A percentile compares a stretch with the other conserved stretches of the same genome.
These are phyloP conservation scores for Enoplosus armatus DNA, from an alignment of 2,797 vertebrate species.

Conservation along the genomic window DNA sequence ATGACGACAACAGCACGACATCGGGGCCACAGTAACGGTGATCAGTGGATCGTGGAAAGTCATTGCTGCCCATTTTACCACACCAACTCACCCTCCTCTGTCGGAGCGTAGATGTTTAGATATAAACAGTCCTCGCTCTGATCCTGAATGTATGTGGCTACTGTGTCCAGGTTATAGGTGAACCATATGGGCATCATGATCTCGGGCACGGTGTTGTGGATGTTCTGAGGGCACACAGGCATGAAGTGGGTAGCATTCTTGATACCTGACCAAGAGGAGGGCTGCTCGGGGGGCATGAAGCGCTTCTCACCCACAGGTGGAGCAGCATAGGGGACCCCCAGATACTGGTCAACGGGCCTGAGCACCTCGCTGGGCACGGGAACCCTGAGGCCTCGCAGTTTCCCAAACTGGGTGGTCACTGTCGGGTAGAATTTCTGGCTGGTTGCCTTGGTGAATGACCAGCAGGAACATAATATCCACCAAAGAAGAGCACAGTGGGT, in stretches of 20 bases:
- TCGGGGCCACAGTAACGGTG: constrained; percentile 29
- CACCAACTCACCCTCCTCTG: constrained; percentile 89
- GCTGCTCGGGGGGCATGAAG: constrained; percentile 92
- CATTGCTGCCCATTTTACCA: constrained; percentile 38
- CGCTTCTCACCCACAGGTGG: constrained; percentile 91
- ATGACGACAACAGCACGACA: constrained; percentile 53
- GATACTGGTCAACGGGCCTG: constrained; percentile 88
- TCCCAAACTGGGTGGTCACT: constrained; percentile 92
- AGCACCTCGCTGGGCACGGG: constrained; percentile 91
- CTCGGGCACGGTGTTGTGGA: constrained; percentile 91
- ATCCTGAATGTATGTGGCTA: constrained; percentile 93
- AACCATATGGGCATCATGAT: constrained; percentile 97
- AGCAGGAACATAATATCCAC: constrained; percentile 84
- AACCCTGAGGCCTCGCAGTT: constrained; percentile 89
- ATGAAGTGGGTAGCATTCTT: constrained; percentile 93
- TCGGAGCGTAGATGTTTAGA: constrained; percentile 93
- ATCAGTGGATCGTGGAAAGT: constrained; percentile 37
- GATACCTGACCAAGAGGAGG: constrained; percentile 91
- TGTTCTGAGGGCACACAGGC: constrained; percentile 94
- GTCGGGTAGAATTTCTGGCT: constrained; percentile 89
- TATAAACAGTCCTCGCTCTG: constrained; percentile 95
- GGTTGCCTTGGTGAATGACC: constrained; percentile 81
- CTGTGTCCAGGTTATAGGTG: constrained; percentile 94
- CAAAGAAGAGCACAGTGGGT: constrained; percentile 84
- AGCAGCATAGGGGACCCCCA: constrained; percentile 92